Evolutionary conservation across 2,888 invertebrate genomes (phyloP).

Genomic region (Conops quadrifasciatus): DNA sequence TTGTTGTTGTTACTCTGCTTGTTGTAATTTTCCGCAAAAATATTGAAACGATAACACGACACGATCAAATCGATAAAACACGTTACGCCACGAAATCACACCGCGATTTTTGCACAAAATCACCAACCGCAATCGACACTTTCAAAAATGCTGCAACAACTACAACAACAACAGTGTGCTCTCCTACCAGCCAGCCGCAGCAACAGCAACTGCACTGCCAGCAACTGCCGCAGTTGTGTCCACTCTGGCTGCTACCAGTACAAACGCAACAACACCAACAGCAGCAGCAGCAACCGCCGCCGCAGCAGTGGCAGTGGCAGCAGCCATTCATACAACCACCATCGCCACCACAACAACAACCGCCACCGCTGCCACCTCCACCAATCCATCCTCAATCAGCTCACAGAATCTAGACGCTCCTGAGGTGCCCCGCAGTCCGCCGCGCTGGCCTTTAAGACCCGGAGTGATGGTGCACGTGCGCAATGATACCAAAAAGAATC

Average conservation of each 20-base stretch:
- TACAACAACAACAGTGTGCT: conserved; percentile 54
- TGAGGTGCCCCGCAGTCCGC: conserved; percentile 63
- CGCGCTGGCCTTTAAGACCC: conserved; percentile 85
- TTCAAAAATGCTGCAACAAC: conserved; percentile 14
- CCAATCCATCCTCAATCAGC: background rate
- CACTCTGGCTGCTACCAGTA: conserved; percentile 11
- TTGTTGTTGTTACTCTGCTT: conserved; percentile 42
- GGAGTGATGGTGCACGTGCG: conserved; percentile 85
- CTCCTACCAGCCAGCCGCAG: conserved; percentile 58
- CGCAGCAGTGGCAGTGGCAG: conserved; percentile 30
- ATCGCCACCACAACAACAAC: conserved; percentile 41
- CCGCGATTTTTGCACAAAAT: conserved; percentile 29
- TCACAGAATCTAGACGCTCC: background rate
- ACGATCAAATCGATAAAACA: conserved; percentile 21
- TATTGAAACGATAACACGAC: conserved; percentile 30
- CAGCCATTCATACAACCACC: conserved; percentile 36
- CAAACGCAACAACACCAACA: background rate
- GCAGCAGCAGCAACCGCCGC: conserved; percentile 36
- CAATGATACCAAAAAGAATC: conserved; percentile 78
- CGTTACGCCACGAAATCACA: conserved; percentile 23
- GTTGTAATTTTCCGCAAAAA: conserved; percentile 44
- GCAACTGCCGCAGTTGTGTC: conserved; percentile 19
- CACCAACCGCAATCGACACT: conserved; percentile 32
- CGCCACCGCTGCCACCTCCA: conserved; percentile 21
- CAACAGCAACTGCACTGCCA: conserved; percentile 27